phyloP scores from a whole-genome alignment of 1,140 invertebrate genomes.

The Aphaenogaster ashmeadi region DNA sequence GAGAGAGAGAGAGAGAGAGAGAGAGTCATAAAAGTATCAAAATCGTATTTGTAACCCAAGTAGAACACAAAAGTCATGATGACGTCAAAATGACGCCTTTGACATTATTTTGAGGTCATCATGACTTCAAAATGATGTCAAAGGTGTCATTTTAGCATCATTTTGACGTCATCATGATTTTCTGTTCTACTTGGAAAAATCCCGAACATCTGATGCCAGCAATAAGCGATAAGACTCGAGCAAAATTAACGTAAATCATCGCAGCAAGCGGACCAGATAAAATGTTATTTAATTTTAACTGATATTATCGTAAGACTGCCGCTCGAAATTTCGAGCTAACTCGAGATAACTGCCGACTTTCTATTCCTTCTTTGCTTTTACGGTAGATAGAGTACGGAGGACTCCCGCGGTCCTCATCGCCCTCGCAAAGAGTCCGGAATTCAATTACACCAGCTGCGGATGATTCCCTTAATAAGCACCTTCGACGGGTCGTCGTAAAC shows the following conservation, averaged over 20 bases:
- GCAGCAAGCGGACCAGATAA: background rate
- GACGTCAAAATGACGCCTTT: no score
- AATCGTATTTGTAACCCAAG: background rate
- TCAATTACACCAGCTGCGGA: slow-evolving; percentile 52
- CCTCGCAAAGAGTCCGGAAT: background rate
- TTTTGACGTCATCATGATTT: no score
- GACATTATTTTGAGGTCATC: no score
- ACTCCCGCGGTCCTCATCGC: background rate
- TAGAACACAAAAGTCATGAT: no score
- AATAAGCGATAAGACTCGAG: background rate
- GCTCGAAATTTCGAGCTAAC: background rate
- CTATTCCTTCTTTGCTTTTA: background rate
- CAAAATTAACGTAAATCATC: slow-evolving; percentile 49
- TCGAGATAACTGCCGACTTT: background rate
- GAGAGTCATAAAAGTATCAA: background rate
- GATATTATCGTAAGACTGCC: slow-evolving; percentile 6
- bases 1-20: background rate
- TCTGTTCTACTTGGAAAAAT: background rate
- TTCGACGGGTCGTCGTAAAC: slow-evolving; percentile 21
- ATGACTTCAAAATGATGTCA: no score
- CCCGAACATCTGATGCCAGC: background rate
- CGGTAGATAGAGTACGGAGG: background rate
- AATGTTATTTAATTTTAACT: slow-evolving; percentile 34
- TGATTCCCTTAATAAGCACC: slow-evolving; percentile 48
- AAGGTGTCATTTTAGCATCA: no score